Evolutionary conservation across 2,797 vertebrate genomes (phyloP).

Genomic region (Petrocephalus sullivani): DNA sequence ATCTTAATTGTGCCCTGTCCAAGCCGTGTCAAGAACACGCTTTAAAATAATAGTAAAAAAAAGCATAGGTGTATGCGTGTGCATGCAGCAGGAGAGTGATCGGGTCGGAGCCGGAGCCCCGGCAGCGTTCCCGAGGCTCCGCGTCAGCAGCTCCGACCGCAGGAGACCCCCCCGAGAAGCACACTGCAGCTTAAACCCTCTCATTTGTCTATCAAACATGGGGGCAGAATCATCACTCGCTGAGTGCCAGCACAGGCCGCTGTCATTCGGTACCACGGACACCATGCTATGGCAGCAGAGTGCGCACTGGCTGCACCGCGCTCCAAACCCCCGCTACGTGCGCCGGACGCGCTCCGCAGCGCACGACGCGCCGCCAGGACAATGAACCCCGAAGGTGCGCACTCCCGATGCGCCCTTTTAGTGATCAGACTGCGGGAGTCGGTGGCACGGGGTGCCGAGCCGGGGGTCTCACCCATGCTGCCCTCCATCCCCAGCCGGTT

Average conservation of each 20-base stretch:
- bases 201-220: not conserved
- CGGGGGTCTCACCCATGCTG: constrained; percentile 63
- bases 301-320: not conserved
- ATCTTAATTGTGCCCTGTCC: not conserved
- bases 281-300: too few species aligned
- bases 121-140: not conserved
- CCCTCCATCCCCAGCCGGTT: constrained; percentile 61
- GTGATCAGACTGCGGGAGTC: not conserved
- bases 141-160: not conserved
- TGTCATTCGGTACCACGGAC: not conserved
- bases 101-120: not conserved
- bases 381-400: not conserved
- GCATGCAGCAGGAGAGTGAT: not conserved
- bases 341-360: not conserved
- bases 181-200: not conserved
- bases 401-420: not conserved
- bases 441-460: not conserved
- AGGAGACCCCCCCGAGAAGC: not conserved
- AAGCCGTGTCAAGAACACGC: not conserved
- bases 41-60: not conserved
- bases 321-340: not conserved
- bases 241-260: not conserved
- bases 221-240: not conserved
- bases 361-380: not conserved
- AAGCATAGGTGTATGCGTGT: not conserved